Evolutionary conservation across 2,113 vertebrate genomes (phyloP).

Genomic region (Labeo catla): DNA sequence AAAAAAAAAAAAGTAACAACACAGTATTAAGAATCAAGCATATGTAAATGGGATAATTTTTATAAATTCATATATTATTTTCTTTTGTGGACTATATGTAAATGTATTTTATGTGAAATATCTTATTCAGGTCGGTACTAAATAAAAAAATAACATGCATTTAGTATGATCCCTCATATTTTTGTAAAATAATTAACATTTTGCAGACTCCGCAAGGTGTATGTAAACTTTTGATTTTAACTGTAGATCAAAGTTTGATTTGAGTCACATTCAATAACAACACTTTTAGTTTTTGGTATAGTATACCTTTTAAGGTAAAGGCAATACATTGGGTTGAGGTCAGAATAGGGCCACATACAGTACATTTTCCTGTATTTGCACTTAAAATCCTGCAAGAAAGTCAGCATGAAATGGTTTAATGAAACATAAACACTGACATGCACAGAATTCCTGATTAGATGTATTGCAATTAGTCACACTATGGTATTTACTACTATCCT

Average conservation of each 20-base stretch:
- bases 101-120: too few relatives aligned
- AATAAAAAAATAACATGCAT: too few relatives aligned
- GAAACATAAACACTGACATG: conserved; percentile 73
- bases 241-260: background rate
- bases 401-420: conserved; percentile 53
- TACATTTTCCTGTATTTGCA: background rate
- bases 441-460: background rate
- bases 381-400: background rate
- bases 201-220: too few relatives aligned
- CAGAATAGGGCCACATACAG: background rate
- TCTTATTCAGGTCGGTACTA: too few relatives aligned
- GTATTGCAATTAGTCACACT: background rate
- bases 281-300: background rate
- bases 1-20: too few relatives aligned
- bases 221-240: too few relatives aligned
- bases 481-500: background rate
- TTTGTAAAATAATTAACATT: too few relatives aligned
- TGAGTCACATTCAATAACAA: background rate
- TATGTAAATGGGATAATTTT: too few relatives aligned
- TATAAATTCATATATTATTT: too few relatives aligned
- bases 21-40: too few relatives aligned
- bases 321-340: background rate
- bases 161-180: too few relatives aligned
- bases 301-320: background rate
- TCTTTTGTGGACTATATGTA: too few relatives aligned